Evolutionary conservation across 2,113 vertebrate species (phyloP).

Genomic region (Erythrocebus patas): DNA sequence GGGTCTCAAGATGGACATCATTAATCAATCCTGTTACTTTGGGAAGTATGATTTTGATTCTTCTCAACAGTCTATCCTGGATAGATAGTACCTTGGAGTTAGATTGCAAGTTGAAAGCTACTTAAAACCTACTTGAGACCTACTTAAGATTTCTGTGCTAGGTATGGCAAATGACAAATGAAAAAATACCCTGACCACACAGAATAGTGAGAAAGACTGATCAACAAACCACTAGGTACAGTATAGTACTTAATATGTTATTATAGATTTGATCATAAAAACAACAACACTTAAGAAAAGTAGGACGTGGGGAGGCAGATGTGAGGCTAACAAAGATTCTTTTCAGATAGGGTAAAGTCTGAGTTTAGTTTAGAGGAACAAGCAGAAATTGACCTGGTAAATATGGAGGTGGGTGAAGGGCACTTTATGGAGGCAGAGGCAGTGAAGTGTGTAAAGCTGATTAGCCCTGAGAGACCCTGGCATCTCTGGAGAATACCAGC

Average conservation of each 20-base stretch:
- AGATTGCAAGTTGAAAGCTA: neutral
- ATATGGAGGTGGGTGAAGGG: neutral
- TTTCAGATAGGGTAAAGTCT: neutral
- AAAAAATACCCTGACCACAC: neutral
- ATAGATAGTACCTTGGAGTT: neutral
- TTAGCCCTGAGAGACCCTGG: neutral
- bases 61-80: neutral
- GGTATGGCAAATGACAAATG: neutral
- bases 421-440: neutral
- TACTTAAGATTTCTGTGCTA: neutral
- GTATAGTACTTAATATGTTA: neutral
- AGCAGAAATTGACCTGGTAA: neutral
- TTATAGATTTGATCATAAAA: neutral
- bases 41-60: neutral
- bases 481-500: neutral
- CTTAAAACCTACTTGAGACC: neutral
- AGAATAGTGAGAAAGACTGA: neutral
- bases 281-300: neutral
- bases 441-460: neutral
- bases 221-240: neutral
- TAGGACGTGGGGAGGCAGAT: neutral
- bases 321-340: neutral
- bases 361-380: neutral
- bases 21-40: neutral
- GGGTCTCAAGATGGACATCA: neutral